Base-by-base conservation (phyloP, 2,113 vertebrate species). In the Rhinoderma darwinii region DNA sequence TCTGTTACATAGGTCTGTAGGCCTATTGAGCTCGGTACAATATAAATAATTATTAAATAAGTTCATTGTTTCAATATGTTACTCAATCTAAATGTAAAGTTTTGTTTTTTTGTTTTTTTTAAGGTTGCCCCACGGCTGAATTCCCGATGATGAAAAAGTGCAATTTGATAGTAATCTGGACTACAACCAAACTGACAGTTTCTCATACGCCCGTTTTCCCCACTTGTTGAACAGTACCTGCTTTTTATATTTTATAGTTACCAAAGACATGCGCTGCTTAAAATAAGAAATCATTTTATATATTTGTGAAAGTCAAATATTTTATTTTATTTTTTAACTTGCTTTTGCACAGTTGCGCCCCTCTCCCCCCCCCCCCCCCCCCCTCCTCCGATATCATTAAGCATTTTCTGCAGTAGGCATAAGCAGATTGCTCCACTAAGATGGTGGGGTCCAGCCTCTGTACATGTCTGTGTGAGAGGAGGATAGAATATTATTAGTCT, bases 71-170 rank as follows among this genome's bases (percentile, higher is more conserved):
- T 14, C 1, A 30, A 11, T 63, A 4, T 12, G 1, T 63, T 27
- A 32, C 11, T 9, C n/a, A 63, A 18, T 66, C 15, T 66, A 32
- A 66, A 35, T 63, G 15, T 59, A 0, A n/a, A 59, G 17, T 41
- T 5, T 47, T 3, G 8, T 1, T 32, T 3, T 73, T 2, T 32
- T 81, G 80, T 6, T 61, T 27, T 77, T 74, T 78, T 88, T 43
- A 90, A 99, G 98, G 98, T 98, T 22, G 98, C 98, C 82, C 98
- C 98, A 11, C 95, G 98, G 43, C 91, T 99, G 92, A 99, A 99
- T 89, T 98, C 98, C 44, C 98, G 98, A 97, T 99, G 98, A 99
- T 97, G 88, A 88, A 51, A 75, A 1, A 0, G 22, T 20, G 32
- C 39, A 47, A 5, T 84, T 50, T 0, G 0, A 11, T 86, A 80